These are phyloP conservation scores for Chalcis sispes DNA, from an alignment of 2,888 invertebrate genomes.

Conservation along the genomic window DNA sequence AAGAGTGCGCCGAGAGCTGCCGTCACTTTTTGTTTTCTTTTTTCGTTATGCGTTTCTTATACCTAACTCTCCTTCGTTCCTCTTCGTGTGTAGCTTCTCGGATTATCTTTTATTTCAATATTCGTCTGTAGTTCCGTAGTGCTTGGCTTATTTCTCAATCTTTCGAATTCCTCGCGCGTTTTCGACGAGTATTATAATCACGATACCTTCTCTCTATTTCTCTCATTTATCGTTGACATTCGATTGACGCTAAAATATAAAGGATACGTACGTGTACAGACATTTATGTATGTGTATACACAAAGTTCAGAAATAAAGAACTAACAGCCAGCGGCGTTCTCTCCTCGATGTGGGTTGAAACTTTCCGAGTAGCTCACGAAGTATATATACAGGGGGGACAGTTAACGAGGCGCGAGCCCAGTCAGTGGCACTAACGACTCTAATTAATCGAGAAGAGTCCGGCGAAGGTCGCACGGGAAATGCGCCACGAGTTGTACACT, in stretches of 20 bases:
- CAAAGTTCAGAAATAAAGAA: too few species aligned
- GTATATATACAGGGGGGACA: conserved; percentile 34
- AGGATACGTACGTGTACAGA: too few species aligned
- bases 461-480: conserved; percentile 58
- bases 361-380: conserved; percentile 2
- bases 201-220: background rate
- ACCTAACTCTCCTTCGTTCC: background rate
- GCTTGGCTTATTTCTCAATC: conserved; percentile 55
- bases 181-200: conserved; percentile 24
- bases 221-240: background rate
- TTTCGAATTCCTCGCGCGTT: conserved; percentile 40
- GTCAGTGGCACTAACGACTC: conserved; percentile 69
- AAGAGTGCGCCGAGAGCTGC: conserved; percentile 23
- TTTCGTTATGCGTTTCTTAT: background rate
- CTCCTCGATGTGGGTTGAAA: too few species aligned
- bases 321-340: too few species aligned
- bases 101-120: too few species aligned
- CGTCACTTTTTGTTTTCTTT: background rate
- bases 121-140: background rate
- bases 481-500: conserved; percentile 8
- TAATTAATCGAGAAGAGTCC: conserved; percentile 68
- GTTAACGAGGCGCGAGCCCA: conserved; percentile 66
- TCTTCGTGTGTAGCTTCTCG: too few species aligned
- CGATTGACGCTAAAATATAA: background rate
- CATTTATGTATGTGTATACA: too few species aligned